Percentiles rank a stretch among this genome's conserved stretches.
These are phyloP conservation scores for Enteromius radiatus DNA, from an alignment of 2,797 vertebrate genomes.

Conservation along the genomic window DNA sequence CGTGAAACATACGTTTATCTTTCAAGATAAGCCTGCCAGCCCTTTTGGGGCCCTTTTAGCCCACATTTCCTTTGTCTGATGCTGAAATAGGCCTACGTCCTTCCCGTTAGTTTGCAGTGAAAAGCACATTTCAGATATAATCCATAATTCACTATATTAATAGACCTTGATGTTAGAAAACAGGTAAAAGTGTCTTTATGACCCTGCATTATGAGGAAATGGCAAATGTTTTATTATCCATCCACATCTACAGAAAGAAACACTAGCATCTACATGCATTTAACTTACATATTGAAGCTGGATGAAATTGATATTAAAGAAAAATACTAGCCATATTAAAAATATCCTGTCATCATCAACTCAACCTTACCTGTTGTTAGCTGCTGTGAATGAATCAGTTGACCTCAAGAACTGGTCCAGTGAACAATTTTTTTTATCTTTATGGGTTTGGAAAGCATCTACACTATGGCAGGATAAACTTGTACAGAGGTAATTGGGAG, in stretches of 20 bases:
- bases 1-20: neutral
- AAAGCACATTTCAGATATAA: slow-evolving; percentile 4
- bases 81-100: neutral
- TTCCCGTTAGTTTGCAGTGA: neutral
- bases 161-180: neutral
- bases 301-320: neutral
- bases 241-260: slow-evolving; percentile 3
- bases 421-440: neutral
- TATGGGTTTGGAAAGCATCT: neutral
- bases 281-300: neutral
- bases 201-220: neutral
- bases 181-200: neutral
- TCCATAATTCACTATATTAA: neutral
- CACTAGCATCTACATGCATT: neutral
- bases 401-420: neutral
- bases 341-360: neutral
- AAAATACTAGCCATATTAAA: neutral
- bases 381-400: neutral
- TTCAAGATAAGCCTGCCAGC: neutral
- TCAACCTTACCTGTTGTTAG: neutral
- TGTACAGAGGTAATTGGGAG: neutral
- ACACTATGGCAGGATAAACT: neutral
- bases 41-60: neutral
- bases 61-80: neutral
- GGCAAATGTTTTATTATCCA: neutral